A percentile compares a stretch with the other conserved stretches of the same genome.
phyloP scores from a whole-genome alignment of 1,140 invertebrate species.

The Nephila pilipes region DNA sequence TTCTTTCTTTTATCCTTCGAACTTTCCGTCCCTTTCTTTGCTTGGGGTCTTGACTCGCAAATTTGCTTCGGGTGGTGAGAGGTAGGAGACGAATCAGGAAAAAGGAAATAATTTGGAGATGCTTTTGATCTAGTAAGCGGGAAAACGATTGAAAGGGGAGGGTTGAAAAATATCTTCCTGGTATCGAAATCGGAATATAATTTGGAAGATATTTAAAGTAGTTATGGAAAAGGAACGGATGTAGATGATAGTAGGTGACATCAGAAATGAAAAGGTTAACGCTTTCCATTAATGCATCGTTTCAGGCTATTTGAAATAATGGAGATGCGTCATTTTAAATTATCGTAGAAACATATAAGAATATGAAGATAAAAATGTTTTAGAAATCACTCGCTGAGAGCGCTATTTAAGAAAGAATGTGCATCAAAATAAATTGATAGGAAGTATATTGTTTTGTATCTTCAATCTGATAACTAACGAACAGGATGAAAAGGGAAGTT shows the following conservation, averaged over 20 bases:
- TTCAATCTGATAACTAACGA: too few relatives aligned
- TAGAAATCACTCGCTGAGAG: too few relatives aligned
- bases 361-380: too few relatives aligned
- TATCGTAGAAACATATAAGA: neutral
- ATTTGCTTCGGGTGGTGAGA: conserved; percentile 2
- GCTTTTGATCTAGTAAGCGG: conserved; percentile 39
- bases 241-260: neutral
- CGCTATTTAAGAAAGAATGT: too few relatives aligned
- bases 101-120: conserved; percentile 22
- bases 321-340: neutral
- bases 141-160: neutral
- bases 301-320: conserved; percentile 23
- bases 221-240: neutral
- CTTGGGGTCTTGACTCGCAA: conserved; percentile 6
- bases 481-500: too few relatives aligned
- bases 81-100: conserved; percentile 9
- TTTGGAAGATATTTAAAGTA: conserved; percentile 25
- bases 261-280: conserved; percentile 26
- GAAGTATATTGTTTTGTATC: too few relatives aligned
- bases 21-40: too few relatives aligned
- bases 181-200: conserved; percentile 24
- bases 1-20: conserved; percentile 8
- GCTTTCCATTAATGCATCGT: conserved; percentile 7
- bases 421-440: too few relatives aligned
- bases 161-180: neutral